Evolutionary conservation across 1,140 invertebrate genomes (phyloP), one percentile per base, ranked within the genome.

Genomic region (Scylla paramamosain): DNA sequence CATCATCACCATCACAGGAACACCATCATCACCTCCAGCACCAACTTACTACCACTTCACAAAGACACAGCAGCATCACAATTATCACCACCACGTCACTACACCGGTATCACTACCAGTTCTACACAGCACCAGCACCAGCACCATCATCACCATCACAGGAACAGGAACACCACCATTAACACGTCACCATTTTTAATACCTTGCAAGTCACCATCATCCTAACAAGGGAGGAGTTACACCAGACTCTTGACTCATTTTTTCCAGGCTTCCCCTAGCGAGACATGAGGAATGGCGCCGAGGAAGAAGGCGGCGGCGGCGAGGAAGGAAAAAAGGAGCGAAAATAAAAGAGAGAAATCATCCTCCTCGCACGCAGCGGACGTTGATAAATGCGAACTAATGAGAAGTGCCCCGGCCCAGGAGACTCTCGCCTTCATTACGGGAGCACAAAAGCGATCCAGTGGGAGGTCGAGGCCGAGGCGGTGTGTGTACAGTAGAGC

Each of bases 361-460:
- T 7, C 25, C 67, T 77, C 1, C 67, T n/a, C 67, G 25, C 67
- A 77, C 67, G 67, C 67, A 77, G 67, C 20, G n/a, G 67, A 77
- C 67, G 67, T 77, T 77, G 67, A 77, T 77, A 77, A 77, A 77
- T 77, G 67, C 20, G 67, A 77, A 77, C 67, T 77, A 77, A 77
- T 77, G 67, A 77, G 67, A 25, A 77, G 67, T 77, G 67, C n/a
- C 67, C 6, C 67, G 67, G 20, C 25, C 67, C 67, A n/a, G 67
- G 67, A 77, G 67, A 25, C 20, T 77, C 25, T n/a, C 67, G 67
- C 67, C 20, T 77, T 77, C 67, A n/a, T 77, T 77, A 77, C 67
- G 67, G 67, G 20, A 20, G 20, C n/a, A 77, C 67, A 77, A 77
- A 77, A 77, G 67, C 67, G 67, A 77, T 25, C 67, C n/a, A n/a